These are phyloP conservation scores for Macrotus californicus DNA, from an alignment of 2,113 vertebrate genomes.

Conservation along the genomic window DNA sequence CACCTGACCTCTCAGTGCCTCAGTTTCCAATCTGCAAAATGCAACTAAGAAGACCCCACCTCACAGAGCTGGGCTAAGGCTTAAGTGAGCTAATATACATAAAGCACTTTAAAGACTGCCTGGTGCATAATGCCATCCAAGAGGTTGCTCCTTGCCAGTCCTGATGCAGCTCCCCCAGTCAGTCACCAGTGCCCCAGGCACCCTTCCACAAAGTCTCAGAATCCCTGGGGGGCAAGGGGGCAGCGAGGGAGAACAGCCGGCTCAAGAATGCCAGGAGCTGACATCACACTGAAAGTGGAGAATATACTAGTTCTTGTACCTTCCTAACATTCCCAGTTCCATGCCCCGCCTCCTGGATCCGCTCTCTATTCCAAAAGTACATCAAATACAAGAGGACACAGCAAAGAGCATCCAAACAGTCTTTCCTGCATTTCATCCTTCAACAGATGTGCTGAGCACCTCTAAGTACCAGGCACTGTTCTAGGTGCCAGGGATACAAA, in stretches of 20 bases:
- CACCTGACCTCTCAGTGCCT: background rate
- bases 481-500: background rate
- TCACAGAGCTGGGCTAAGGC: background rate
- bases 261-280: background rate
- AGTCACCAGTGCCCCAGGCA: background rate
- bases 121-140: background rate
- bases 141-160: background rate
- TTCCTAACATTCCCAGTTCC: background rate
- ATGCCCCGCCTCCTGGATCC: background rate
- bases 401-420: background rate
- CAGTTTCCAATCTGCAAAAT: background rate
- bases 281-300: background rate
- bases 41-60: background rate
- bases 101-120: background rate
- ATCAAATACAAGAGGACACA: background rate
- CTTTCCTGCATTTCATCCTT: background rate
- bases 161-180: background rate
- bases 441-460: background rate
- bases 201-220: background rate
- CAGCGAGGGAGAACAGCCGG: background rate
- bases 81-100: background rate
- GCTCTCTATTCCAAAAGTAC: background rate
- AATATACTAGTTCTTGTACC: background rate
- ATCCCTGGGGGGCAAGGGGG: background rate
- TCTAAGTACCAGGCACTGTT: background rate